Base-by-base conservation (phyloP, 2,888 invertebrate species). In the Antheraea yamamai region DNA sequence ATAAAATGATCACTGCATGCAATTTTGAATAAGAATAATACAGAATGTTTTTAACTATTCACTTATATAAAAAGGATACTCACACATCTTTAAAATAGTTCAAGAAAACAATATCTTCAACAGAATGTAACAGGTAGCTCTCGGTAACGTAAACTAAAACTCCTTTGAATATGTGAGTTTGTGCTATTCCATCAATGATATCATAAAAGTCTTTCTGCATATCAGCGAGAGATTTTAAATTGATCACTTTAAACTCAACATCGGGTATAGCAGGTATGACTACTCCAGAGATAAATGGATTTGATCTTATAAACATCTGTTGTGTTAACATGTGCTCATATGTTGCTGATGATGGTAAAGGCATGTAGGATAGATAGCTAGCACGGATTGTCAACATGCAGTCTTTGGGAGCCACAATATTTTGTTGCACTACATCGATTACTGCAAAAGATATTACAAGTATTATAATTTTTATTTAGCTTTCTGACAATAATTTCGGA, bases 81-180 rank as follows among this genome's bases (percentile, higher is more conserved):
- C 88, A 95, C 95, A 91, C 83, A 75, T 88, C 86, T 74, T 87
- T 88, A 64, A 94, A 88, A 80, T 91, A 89, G 79, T 91, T 90
- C 75, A 94, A 83, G 79, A 92, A 93, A n/a, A 88, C 85, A 75
- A 92, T 89, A 77, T 91, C 90, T 70, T 92, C 91, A 74, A 89
- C 88, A 47, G 89, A 84, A 79, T 91, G 88, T 64, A 94, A 80
- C 7, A 94, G 81, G 75, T 89, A 94, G 78, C 90, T 92, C 75
- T 93, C 93, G n/a, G 93, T 93, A 2, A 92, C 91, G 87, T 91
- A 94, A 16, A 92, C 91, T 30, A 95, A 76, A 18, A 89, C 84
- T 1, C 93, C 95, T 81, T 94, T 95, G 18, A 95, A 85, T 20
- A 88, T 86, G 73, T 84, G 82, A 51, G 87, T 86, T 77, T 88